Evolutionary conservation across 2,113 vertebrate genomes (phyloP), one percentile per base, ranked within the genome.

Genomic region (Corapipo altera): DNA sequence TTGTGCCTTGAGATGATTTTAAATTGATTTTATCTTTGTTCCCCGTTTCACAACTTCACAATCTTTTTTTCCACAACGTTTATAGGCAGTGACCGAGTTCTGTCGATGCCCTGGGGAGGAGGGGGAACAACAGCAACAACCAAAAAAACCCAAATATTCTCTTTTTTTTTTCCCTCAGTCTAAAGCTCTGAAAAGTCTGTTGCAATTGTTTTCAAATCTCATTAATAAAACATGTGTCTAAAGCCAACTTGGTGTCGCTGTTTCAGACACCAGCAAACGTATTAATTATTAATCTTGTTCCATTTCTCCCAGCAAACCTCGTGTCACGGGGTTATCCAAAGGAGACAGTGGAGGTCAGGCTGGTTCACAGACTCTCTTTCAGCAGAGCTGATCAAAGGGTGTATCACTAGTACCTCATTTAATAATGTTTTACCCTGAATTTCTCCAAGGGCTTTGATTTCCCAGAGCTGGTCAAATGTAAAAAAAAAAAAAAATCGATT

Each of bases 241-340:
- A 95, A 96, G 84, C 62, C 94, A 96, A 64, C 52, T 69, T 85
- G 65, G 37, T 86, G 91, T 82, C 82, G 19, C 84, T 75, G 59
- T 75, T 96, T 91, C 72, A 96, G 93, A 89, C 91, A 94, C 71
- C 70, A 85, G 86, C 64, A 91, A 88, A 73, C 0, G 17, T 46
- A 92, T 91, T 93, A 95, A 95, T 97, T 93, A 97, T 94, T 97
- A 80, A 96, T 83, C 91, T 43, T 73, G 49, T 89, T 96, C 82
- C 93, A 73, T 91, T 96, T 97, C 91, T 94, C 87, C 54, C 27
- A 94, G 77, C 69, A 90, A 95, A 91, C 89, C 84, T 89, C 11
- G 7, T 80, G 87, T 92, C 73, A 4, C 78, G 73, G 84, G 93
- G 66, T 96, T 96, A 92, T 89, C 74, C 81, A 96, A 96, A 97